phyloP scores from a whole-genome alignment of 2,888 invertebrate genomes.

The Nomada flava region DNA sequence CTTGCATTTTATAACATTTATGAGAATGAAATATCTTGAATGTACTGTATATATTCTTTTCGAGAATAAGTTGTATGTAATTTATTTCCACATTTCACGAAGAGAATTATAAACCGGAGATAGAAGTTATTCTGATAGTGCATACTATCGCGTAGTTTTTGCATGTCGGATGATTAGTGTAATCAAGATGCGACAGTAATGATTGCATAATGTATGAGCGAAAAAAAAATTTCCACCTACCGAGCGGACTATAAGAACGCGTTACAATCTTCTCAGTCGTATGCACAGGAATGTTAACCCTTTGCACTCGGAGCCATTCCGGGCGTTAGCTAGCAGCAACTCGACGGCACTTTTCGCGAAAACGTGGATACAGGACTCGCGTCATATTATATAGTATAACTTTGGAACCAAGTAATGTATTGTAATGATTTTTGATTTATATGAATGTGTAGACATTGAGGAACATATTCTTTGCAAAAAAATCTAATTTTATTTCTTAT shows the following conservation, averaged over 20 bases:
- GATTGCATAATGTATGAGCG: not conserved
- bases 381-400: too few species aligned
- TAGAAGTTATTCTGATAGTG: not conserved
- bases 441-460: too few species aligned
- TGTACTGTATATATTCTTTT: not conserved
- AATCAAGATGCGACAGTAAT: not conserved
- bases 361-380: too few species aligned
- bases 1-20: not conserved
- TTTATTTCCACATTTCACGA: not conserved
- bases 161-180: not conserved
- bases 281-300: not conserved
- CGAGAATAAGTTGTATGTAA: not conserved
- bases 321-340: too few species aligned
- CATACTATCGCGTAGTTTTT: not conserved
- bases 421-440: too few species aligned
- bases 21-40: too few species aligned
- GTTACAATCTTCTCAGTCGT: not conserved
- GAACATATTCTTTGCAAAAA: too few species aligned
- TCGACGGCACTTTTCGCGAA: too few species aligned
- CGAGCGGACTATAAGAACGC: not conserved
- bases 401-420: too few species aligned
- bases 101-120: not conserved
- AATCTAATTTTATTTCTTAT: too few species aligned
- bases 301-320: too few species aligned
- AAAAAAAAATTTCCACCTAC: not conserved